Evolutionary conservation across 2,797 vertebrate genomes (phyloP).

Genomic region (Siniperca obscura): DNA sequence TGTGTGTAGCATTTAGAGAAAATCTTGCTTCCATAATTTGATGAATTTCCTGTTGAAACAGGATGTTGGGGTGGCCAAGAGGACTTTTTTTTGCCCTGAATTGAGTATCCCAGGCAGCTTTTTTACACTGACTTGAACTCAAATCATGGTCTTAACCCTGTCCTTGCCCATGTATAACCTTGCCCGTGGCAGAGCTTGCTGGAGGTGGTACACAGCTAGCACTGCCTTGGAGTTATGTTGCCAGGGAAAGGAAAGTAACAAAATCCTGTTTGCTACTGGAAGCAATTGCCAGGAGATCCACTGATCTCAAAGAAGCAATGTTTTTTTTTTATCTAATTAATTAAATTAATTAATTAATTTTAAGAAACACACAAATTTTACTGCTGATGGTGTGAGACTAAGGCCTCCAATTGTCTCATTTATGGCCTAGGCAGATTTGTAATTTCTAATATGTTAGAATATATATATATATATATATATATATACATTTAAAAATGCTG

Average conservation of each 20-base stretch:
- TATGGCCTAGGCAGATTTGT: too few relatives aligned
- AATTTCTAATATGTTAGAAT: background rate
- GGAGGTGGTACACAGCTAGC: background rate
- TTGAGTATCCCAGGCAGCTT: background rate
- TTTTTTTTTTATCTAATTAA: background rate
- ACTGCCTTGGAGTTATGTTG: background rate
- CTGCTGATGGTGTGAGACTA: background rate
- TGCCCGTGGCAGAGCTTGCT: background rate
- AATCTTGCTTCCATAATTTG: background rate
- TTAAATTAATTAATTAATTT: background rate
- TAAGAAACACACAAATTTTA: background rate
- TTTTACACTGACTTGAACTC: background rate
- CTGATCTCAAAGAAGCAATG: slow-evolving; percentile 8
- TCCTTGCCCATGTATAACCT: background rate
- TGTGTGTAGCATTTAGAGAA: slow-evolving; percentile 30
- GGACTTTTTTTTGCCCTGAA: background rate
- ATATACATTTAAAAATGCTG: slow-evolving; percentile 22
- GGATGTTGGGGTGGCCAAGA: background rate
- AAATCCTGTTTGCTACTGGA: background rate
- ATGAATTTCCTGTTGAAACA: background rate
- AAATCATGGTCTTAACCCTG: background rate
- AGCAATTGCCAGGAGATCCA: background rate
- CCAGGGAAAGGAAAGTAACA: background rate
- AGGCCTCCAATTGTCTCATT: background rate
- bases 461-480: too few relatives aligned